Percentiles rank a stretch among this genome's conserved stretches.
Conservation (phyloP, 2,888 invertebrate genomes). For the Perdita meconis region DNA sequence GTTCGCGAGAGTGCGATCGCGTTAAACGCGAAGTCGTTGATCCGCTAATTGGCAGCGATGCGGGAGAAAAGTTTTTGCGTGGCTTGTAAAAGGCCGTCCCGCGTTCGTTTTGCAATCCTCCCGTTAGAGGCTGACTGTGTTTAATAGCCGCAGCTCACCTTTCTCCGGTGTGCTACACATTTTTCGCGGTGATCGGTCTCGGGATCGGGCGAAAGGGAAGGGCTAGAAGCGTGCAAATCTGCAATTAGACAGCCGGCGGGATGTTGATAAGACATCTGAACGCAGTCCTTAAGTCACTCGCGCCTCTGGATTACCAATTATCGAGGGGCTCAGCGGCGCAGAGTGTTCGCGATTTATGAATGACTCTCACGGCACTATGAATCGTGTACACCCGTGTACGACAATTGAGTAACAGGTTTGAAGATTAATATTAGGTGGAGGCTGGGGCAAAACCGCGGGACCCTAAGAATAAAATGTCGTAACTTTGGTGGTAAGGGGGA, state of each 20-base stretch:
- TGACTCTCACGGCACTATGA: neutral
- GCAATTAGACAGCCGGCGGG: constrained; percentile 44
- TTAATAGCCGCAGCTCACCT: constrained; percentile 64
- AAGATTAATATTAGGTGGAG: too few species aligned
- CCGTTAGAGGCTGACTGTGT: constrained; percentile 47
- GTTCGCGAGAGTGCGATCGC: constrained; percentile 25
- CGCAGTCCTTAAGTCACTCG: constrained; percentile 40
- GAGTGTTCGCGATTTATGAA: neutral
- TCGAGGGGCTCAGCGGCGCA: neutral
- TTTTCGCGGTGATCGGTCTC: constrained; percentile 65
- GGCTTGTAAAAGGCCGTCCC: constrained; percentile 47
- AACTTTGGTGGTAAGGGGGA: too few species aligned
- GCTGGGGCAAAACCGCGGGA: too few species aligned
- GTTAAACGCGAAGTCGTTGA: constrained; percentile 21
- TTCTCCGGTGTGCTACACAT: constrained; percentile 69
- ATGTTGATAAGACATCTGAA: constrained; percentile 38
- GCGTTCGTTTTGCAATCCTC: constrained; percentile 65
- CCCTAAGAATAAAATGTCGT: too few species aligned
- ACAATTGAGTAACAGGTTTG: neutral
- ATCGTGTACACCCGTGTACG: neutral
- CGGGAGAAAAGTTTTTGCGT: constrained; percentile 57
- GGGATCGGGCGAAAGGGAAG: constrained; percentile 68
- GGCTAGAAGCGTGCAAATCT: constrained; percentile 61
- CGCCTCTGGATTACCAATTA: constrained; percentile 55
- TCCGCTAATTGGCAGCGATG: constrained; percentile 52